phyloP scores from a whole-genome alignment of 2,797 vertebrate genomes.

The Onychomys arenicola region DNA sequence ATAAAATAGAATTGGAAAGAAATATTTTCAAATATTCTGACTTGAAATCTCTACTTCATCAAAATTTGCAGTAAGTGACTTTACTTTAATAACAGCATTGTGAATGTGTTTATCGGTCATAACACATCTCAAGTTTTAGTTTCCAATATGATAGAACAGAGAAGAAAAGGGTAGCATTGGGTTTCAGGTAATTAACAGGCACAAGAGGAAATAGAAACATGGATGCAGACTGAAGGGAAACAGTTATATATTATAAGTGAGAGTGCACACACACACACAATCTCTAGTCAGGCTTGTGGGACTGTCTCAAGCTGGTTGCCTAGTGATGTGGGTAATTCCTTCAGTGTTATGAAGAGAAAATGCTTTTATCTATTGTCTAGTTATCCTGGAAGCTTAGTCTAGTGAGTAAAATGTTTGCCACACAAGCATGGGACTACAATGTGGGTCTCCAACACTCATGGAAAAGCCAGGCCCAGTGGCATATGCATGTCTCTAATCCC shows the following conservation, averaged over 20 bases:
- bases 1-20: not conserved
- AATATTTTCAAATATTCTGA: conserved; percentile 2
- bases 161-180: not conserved
- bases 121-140: not conserved
- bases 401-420: not conserved
- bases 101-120: not conserved
- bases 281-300: not conserved
- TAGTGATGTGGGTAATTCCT: no score
- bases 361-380: no score
- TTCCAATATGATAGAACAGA: not conserved
- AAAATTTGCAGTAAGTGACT: conserved; percentile 8
- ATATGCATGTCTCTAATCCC: not conserved
- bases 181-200: not conserved
- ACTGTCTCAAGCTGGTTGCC: not conserved
- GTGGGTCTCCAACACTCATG: not conserved
- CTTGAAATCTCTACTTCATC: not conserved
- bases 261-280: not conserved
- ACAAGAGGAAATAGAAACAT: not conserved
- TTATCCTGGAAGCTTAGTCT: not conserved
- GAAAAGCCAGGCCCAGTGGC: not conserved
- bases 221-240: not conserved
- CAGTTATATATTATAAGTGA: not conserved
- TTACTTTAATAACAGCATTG: not conserved
- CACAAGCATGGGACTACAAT: not conserved
- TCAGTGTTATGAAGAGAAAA: not conserved